phyloP scores from a whole-genome alignment of 2,113 vertebrate species.

The Sialia sialis region DNA sequence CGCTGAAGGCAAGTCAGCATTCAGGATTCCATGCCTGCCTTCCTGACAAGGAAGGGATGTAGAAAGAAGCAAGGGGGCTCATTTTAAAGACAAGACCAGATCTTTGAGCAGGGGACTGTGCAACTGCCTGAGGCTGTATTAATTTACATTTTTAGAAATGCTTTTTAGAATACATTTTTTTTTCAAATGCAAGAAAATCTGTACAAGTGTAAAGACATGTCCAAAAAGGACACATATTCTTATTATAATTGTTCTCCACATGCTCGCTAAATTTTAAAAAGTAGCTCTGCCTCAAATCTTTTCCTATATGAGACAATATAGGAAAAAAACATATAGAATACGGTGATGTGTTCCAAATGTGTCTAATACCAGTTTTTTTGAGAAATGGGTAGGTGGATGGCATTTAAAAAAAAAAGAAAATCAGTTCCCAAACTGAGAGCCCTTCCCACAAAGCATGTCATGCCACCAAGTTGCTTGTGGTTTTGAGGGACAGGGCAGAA shows the following conservation, averaged over 20 bases:
- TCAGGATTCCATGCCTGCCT: not conserved
- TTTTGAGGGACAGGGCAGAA: not conserved
- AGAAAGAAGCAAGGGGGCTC: not conserved
- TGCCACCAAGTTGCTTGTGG: not conserved
- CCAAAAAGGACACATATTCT: not conserved
- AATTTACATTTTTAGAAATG: conserved; percentile 37
- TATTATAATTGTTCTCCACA: not conserved
- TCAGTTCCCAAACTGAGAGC: not conserved
- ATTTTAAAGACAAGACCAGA: conserved; percentile 7
- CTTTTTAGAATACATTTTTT: not conserved
- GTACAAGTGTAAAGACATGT: not conserved
- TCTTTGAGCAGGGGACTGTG: not conserved
- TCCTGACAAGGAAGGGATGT: not conserved
- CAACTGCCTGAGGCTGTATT: not conserved
- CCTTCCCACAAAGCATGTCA: not conserved
- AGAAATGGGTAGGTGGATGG: not conserved
- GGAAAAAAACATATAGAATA: conserved; percentile 20
- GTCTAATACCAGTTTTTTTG: not conserved
- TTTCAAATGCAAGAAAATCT: not conserved
- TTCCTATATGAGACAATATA: not conserved
- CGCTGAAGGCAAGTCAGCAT: not conserved
- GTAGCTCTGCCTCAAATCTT: not conserved
- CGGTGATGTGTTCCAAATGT: not conserved
- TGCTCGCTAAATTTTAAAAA: not conserved
- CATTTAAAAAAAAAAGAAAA: not conserved